Evolutionary conservation across 2,113 vertebrate species (phyloP), one percentile per base, ranked within the genome.

Genomic region (Hyla sarda): DNA sequence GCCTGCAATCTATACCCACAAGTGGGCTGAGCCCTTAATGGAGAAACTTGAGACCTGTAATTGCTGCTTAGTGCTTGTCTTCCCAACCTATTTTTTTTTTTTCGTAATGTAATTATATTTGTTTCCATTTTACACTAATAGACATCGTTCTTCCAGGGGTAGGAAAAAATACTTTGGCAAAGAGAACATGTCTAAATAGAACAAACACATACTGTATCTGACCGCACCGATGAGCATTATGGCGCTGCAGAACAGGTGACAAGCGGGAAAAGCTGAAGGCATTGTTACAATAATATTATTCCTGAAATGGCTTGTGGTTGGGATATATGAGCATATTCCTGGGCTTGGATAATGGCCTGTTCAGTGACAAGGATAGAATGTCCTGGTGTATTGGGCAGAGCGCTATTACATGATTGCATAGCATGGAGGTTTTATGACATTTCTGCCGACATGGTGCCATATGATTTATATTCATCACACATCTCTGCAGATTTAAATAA

Each of bases 41-140:
- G 30, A 54, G 75, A 37, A 86, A 86, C 50, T 28, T 48, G 65
- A 86, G 60, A 54, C 60, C 32, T 79, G 69, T 79, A 45, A 86
- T 86, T 80, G 62, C 60, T 41, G 2, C 34, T 25, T 5, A 30
- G 17, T 21, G 62, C 52, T 86, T 45, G 65, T 41, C 25, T 8
- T 28, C 23, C 48, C 50, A 69, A 41, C 60, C 62, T 34, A 47
- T 80, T 80, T 79, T 19, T 34, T 60, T n/a, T 19, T 41, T 80
- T 45, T 79, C 50, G 32, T 71, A 41, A 30, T 69, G 32, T 56
- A 47, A 86, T 86, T 86, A 67, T 56, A 37, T 86, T 86, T 85
- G 60, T 69, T 79, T 85, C 60, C 75, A 71, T 85, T 85, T 85
- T 32, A 48, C 48, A 10, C 77, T 80, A 80, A 86, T 80, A 86